These are phyloP conservation scores for Bombus confusus DNA, from an alignment of 1,140 invertebrate genomes.

Conservation along the genomic window DNA sequence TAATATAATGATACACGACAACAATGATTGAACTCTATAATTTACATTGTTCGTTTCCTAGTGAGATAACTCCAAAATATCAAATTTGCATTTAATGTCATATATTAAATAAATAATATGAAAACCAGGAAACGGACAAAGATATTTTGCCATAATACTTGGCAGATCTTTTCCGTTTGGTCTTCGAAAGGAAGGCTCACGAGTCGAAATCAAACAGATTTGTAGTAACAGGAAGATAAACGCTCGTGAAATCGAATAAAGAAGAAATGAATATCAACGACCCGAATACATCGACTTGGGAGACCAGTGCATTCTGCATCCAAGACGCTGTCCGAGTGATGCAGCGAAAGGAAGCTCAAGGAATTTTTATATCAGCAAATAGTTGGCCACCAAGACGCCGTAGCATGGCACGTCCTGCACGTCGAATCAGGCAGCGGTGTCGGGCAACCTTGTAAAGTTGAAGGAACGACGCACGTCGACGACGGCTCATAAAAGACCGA, in stretches of 20 bases:
- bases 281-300: neutral
- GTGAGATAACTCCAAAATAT: too few relatives aligned
- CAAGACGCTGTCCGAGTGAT: neutral
- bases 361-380: constrained; percentile 36
- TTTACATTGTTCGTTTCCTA: too few relatives aligned
- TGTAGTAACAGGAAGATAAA: neutral
- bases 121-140: too few relatives aligned
- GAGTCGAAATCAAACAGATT: neutral
- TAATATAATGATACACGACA: too few relatives aligned
- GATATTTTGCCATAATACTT: too few relatives aligned
- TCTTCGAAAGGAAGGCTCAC: neutral
- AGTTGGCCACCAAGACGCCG: neutral
- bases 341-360: neutral
- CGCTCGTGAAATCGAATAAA: neutral
- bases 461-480: neutral
- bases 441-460: constrained; percentile 16
- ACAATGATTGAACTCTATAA: too few relatives aligned
- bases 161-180: too few relatives aligned
- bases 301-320: neutral
- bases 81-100: too few relatives aligned
- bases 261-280: neutral
- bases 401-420: neutral
- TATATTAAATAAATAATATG: too few relatives aligned
- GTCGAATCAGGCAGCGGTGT: neutral
- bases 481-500: constrained; percentile 16